Evolutionary conservation across 2,113 vertebrate genomes (phyloP).

Genomic region (Galbula dea): DNA sequence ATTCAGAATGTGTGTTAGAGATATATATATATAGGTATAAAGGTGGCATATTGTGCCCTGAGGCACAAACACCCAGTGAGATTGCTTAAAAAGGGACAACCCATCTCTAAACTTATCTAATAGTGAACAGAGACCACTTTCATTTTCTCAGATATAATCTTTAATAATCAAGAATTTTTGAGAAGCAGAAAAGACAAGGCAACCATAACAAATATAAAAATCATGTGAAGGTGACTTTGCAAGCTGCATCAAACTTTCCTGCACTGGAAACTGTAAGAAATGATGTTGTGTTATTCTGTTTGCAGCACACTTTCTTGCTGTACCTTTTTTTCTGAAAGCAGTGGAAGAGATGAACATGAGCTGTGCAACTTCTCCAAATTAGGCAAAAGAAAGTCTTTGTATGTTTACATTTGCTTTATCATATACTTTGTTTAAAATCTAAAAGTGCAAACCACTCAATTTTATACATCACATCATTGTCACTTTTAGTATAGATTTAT

Average conservation of each 20-base stretch:
- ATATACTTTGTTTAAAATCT: not conserved
- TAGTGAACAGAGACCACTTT: constrained; percentile 15
- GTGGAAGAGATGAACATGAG: not conserved
- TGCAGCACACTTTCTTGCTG: not conserved
- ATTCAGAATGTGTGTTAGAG: not conserved
- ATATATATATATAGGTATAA: not conserved
- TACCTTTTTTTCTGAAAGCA: not conserved
- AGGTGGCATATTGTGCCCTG: constrained; percentile 34
- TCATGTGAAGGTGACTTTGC: constrained; percentile 49
- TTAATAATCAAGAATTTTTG: constrained; percentile 10
- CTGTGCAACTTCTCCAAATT: not conserved
- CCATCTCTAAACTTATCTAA: constrained; percentile 23
- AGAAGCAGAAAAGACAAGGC: not conserved
- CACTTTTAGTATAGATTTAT: not conserved
- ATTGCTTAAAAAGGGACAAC: not conserved
- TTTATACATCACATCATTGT: not conserved
- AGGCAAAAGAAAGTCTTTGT: not conserved
- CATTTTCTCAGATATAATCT: constrained; percentile 43
- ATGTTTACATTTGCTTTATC: not conserved
- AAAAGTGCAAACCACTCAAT: not conserved
- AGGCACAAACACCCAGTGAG: constrained; percentile 9
- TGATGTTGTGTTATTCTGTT: not conserved
- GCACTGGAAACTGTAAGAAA: not conserved
- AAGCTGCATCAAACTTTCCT: not conserved
- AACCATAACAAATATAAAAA: constrained; percentile 42